Conservation (phyloP, 2,797 vertebrate genomes). For the Amazona finschi region DNA sequence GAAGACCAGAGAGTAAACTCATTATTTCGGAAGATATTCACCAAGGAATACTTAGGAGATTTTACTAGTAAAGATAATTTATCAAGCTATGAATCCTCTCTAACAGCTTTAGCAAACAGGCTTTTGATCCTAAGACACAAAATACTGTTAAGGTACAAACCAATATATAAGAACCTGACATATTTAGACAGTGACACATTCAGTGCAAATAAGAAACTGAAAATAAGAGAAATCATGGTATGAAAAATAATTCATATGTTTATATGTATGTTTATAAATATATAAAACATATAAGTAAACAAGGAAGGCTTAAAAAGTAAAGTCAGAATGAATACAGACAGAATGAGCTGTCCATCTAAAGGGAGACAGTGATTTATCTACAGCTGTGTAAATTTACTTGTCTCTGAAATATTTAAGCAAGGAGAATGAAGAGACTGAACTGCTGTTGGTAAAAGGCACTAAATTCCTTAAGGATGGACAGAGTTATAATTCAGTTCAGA, state of each 20-base stretch:
- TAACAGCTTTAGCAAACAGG: neutral
- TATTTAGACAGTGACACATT: neutral
- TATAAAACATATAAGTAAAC: neutral
- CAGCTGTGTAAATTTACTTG: neutral
- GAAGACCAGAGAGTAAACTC: neutral
- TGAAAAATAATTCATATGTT: neutral
- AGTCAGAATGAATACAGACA: neutral
- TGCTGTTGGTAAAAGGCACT: neutral
- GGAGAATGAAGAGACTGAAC: neutral
- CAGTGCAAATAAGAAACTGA: neutral
- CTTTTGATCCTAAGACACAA: neutral
- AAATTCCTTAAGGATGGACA: neutral
- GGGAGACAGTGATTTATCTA: neutral
- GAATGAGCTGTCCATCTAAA: neutral
- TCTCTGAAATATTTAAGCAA: neutral
- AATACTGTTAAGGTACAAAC: neutral
- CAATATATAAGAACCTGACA: neutral
- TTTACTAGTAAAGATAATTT: neutral
- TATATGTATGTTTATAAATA: neutral
- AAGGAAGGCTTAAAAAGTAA: neutral
- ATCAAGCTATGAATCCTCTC: neutral
- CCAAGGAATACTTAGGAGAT: neutral
- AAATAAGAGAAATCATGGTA: neutral
- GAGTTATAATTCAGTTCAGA: neutral
- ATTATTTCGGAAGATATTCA: neutral